Evolutionary conservation across 2,113 vertebrate species (phyloP).

Genomic region (human): GRCh38 chr3:69424501-69425000

Average conservation of each 20-base stretch:
- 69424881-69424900: neutral
- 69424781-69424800: neutral
- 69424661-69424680: neutral
- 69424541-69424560: neutral
- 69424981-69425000: neutral
- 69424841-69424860: neutral
- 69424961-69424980: neutral
- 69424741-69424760: slow-evolving; percentile 14
- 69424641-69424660: neutral
- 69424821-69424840: neutral
- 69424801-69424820: neutral
- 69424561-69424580: neutral
- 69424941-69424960: neutral
- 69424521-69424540: neutral
- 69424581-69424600: neutral
- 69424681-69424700: neutral
- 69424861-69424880: neutral
- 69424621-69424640: slow-evolving; percentile 43
- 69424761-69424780: neutral
- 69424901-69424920: too few species aligned
- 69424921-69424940: neutral
- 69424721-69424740: neutral
- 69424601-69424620: neutral
- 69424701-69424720: neutral
- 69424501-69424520: neutral